Evolutionary conservation across 2,888 invertebrate genomes (phyloP).

Genomic region (Morinoia aosen): DNA sequence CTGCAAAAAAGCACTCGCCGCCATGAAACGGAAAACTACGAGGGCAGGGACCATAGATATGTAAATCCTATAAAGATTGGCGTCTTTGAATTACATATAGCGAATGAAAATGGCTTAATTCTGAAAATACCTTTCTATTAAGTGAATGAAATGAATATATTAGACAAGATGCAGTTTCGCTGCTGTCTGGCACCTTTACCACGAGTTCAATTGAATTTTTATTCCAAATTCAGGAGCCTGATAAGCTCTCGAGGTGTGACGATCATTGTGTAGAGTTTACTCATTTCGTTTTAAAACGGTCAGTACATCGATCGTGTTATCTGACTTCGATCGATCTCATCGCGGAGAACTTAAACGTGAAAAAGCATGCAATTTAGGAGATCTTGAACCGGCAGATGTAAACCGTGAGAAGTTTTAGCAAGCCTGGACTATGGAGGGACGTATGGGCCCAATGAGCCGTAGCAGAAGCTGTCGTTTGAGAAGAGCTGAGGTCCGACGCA

Average conservation of each 20-base stretch:
- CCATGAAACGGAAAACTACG: background rate
- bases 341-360: background rate
- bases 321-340: background rate
- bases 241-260: background rate
- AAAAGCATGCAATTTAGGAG: background rate
- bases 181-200: background rate
- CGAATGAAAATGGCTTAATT: background rate
- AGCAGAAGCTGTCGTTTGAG: background rate
- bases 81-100: background rate
- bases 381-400: background rate
- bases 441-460: background rate
- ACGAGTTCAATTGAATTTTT: background rate
- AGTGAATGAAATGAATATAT: background rate
- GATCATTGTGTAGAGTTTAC: background rate
- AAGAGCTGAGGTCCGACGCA: background rate
- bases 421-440: background rate
- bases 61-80: background rate
- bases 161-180: background rate
- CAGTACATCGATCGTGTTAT: background rate
- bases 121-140: background rate
- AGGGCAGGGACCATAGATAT: background rate
- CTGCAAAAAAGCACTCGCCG: background rate
- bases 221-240: background rate
- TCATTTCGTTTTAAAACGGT: background rate
- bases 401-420: background rate